These are phyloP conservation scores for Muscicapa comitata DNA, from an alignment of 2,797 vertebrate species.

Conservation along the genomic window DNA sequence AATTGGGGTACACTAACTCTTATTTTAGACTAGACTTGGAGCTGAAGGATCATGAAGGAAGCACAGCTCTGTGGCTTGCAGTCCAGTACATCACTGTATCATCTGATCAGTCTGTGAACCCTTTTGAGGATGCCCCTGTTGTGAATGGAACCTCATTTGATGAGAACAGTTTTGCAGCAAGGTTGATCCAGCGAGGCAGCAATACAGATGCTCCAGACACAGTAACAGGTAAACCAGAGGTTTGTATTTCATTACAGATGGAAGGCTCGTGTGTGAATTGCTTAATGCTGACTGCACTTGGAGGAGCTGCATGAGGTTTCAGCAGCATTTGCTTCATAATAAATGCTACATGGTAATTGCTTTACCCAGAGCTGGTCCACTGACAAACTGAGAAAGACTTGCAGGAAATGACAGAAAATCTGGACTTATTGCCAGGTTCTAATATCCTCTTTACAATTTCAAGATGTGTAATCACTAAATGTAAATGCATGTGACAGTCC, in stretches of 20 bases:
- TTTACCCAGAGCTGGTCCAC: neutral
- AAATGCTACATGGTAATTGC: neutral
- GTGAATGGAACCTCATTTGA: conserved; percentile 96
- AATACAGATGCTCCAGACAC: conserved; percentile 89
- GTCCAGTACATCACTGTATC: conserved; percentile 93
- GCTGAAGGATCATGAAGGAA: conserved; percentile 94
- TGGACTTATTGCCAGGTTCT: neutral
- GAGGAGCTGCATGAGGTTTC: neutral
- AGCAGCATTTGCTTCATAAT: neutral
- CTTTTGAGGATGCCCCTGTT: conserved; percentile 89
- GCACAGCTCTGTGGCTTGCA: conserved; percentile 93
- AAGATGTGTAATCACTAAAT: neutral
- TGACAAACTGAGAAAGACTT: neutral
- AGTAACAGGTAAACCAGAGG: conserved; percentile 79
- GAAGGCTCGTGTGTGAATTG: neutral
- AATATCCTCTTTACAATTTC: neutral
- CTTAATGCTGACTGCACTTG: neutral
- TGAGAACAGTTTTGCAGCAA: conserved; percentile 94
- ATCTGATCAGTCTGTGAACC: conserved; percentile 90
- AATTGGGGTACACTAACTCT: neutral
- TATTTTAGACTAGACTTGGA: conserved; percentile 89
- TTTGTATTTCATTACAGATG: neutral
- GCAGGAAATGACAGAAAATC: neutral
- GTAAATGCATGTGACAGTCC: neutral
- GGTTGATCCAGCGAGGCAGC: conserved; percentile 91